Evolutionary conservation across 2,888 invertebrate genomes (phyloP).

Genomic region (Lathronympha strigana): DNA sequence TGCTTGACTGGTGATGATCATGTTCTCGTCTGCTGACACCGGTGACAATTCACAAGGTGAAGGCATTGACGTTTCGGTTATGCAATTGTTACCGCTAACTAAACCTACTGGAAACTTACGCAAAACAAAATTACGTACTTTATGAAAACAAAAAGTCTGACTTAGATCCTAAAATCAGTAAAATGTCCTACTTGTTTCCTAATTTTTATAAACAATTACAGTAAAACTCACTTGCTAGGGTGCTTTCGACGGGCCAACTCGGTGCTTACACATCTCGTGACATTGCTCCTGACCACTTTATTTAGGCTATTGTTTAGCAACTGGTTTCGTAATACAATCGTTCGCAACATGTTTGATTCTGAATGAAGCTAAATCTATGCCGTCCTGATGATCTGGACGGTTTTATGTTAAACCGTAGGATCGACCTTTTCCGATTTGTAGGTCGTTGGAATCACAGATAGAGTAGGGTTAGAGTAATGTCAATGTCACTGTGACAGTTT

Average conservation of each 20-base stretch:
- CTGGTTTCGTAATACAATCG: constrained; percentile 88
- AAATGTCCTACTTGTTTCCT: constrained; percentile 6
- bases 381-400: constrained; percentile 76
- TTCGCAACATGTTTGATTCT: constrained; percentile 87
- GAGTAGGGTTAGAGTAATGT: constrained; percentile 26
- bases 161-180: constrained; percentile 5
- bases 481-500: constrained; percentile 36
- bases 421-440: constrained; percentile 80
- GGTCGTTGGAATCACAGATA: constrained; percentile 64
- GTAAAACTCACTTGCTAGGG: constrained; percentile 81
- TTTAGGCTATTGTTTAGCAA: constrained; percentile 86
- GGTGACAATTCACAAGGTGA: constrained; percentile 61
- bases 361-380: constrained; percentile 61
- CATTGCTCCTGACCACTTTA: constrained; percentile 84
- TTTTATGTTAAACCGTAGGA: constrained; percentile 61
- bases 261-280: constrained; percentile 84
- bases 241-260: constrained; percentile 86
- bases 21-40: constrained; percentile 50
- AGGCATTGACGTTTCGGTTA: constrained; percentile 77
- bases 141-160: not conserved
- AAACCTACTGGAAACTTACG: constrained; percentile 35
- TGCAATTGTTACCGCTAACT: constrained; percentile 68
- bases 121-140: constrained; percentile 11
- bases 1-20: constrained; percentile 50
- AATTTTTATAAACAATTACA: constrained; percentile 42